phyloP scores from a whole-genome alignment of 2,888 invertebrate genomes.

The Dorcus hopei region DNA sequence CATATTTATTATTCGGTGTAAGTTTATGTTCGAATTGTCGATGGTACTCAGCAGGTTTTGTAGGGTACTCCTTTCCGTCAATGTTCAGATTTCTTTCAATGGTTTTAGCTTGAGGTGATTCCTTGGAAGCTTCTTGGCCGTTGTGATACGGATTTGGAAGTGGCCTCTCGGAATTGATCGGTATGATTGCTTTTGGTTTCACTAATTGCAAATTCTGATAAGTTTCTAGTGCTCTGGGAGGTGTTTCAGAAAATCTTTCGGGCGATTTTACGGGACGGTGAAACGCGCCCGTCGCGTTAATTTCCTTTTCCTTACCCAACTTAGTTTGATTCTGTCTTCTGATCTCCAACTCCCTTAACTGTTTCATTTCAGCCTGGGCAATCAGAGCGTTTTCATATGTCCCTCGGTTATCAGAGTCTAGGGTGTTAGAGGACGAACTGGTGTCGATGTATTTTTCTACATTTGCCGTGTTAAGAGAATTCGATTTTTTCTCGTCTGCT shows the following conservation, averaged over 20 bases:
- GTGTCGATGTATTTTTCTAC: slow-evolving; percentile 41
- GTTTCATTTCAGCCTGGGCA: slow-evolving; percentile 26
- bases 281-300: background rate
- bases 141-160: slow-evolving; percentile 45
- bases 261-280: slow-evolving; percentile 7
- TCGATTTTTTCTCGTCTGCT: slow-evolving; percentile 1
- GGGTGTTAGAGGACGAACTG: slow-evolving; percentile 44
- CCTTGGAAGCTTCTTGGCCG: slow-evolving; percentile 6
- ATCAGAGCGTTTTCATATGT: slow-evolving; percentile 34
- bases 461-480: background rate
- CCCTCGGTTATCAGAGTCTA: slow-evolving; percentile 40
- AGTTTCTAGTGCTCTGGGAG: slow-evolving; percentile 41
- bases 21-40: slow-evolving; percentile 34
- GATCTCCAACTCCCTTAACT: slow-evolving; percentile 23
- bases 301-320: slow-evolving; percentile 15
- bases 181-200: slow-evolving; percentile 46
- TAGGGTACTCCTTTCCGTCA: slow-evolving; percentile 15
- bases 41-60: slow-evolving; percentile 13
- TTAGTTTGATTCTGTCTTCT: background rate
- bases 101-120: slow-evolving; percentile 14
- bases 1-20: slow-evolving; percentile 27
- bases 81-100: slow-evolving; percentile 26
- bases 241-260: slow-evolving; percentile 33
- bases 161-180: slow-evolving; percentile 44
- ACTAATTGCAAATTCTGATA: slow-evolving; percentile 41